Percentiles rank a stretch among this genome's conserved stretches.
These are phyloP conservation scores for Lordiphosa andalusiaca DNA, from an alignment of 2,888 invertebrate genomes.

Conservation along the genomic window DNA sequence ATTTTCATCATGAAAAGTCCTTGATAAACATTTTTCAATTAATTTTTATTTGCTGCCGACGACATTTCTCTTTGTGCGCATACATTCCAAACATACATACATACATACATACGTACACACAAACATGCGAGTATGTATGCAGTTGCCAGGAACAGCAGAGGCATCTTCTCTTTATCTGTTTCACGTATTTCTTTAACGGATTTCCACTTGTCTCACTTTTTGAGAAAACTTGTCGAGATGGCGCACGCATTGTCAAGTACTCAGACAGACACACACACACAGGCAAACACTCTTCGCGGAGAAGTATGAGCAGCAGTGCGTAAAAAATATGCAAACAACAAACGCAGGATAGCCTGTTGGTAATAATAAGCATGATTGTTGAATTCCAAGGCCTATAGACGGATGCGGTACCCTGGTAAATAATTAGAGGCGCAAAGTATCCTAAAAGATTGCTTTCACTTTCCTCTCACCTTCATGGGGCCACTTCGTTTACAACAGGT, in stretches of 20 bases:
- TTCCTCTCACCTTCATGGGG: not conserved
- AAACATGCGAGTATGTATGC: conserved; percentile 21
- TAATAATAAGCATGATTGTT: conserved; percentile 11
- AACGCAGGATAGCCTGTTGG: conserved; percentile 14
- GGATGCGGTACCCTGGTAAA: not conserved
- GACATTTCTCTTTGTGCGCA: conserved; percentile 60
- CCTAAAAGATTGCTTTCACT: not conserved
- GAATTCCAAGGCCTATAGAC: conserved; percentile 15
- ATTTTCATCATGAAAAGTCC: conserved; percentile 58
- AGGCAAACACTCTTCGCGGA: conserved; percentile 4
- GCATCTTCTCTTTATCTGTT: conserved; percentile 61
- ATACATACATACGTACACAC: conserved; percentile 3
- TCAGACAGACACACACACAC: conserved; percentile 39
- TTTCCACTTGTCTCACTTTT: conserved; percentile 70
- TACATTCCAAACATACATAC: conserved; percentile 7
- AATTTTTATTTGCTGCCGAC: conserved; percentile 72
- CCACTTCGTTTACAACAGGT: not conserved
- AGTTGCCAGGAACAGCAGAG: conserved; percentile 31
- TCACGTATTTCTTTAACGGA: conserved; percentile 69
- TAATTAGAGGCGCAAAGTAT: not conserved
- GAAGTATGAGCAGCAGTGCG: conserved; percentile 28
- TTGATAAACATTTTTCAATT: conserved; percentile 75
- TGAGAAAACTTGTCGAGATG: conserved; percentile 66
- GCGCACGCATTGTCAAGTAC: conserved; percentile 36
- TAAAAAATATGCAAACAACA: conserved; percentile 41